Conservation (phyloP, 1,140 invertebrate species). For the Lepidurus packardi region DNA sequence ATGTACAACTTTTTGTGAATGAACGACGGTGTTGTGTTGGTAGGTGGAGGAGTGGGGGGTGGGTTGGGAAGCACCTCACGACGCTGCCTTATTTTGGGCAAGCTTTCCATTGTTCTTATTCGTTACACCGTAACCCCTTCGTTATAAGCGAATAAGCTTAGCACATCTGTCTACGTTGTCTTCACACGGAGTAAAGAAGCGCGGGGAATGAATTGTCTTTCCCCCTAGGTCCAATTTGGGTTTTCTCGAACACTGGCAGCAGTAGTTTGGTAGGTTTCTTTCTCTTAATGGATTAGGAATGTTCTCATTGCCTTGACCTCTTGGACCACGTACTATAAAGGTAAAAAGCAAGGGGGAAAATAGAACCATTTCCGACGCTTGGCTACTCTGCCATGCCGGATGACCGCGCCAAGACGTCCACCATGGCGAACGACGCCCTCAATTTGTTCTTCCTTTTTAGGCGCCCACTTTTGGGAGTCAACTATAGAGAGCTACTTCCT, state of each 20-base stretch:
- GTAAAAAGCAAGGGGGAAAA: not conserved
- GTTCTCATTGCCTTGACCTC: constrained; percentile 10
- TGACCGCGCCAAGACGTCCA: constrained; percentile 1
- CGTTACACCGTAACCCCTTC: not conserved
- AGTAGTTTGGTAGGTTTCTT: not conserved
- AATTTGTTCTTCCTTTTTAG: not conserved
- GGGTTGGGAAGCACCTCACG: not conserved
- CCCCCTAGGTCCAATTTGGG: too few relatives aligned
- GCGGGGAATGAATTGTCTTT: too few relatives aligned
- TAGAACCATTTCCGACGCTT: constrained; percentile 1
- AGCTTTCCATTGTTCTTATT: not conserved
- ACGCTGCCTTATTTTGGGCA: not conserved
- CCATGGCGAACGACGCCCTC: not conserved
- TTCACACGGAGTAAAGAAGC: not conserved
- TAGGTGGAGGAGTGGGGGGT: not conserved
- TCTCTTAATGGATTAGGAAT: not conserved
- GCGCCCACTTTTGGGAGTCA: not conserved
- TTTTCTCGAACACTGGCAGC: too few relatives aligned
- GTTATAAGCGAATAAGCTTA: not conserved
- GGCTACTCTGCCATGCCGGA: constrained; percentile 7
- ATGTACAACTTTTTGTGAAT: not conserved
- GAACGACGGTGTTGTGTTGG: not conserved
- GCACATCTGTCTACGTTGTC: not conserved
- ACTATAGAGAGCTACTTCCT: too few relatives aligned
- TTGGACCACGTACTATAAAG: constrained; percentile 1